phyloP scores from a whole-genome alignment of 2,113 vertebrate species.

The Oncorhynchus tshawytscha region DNA sequence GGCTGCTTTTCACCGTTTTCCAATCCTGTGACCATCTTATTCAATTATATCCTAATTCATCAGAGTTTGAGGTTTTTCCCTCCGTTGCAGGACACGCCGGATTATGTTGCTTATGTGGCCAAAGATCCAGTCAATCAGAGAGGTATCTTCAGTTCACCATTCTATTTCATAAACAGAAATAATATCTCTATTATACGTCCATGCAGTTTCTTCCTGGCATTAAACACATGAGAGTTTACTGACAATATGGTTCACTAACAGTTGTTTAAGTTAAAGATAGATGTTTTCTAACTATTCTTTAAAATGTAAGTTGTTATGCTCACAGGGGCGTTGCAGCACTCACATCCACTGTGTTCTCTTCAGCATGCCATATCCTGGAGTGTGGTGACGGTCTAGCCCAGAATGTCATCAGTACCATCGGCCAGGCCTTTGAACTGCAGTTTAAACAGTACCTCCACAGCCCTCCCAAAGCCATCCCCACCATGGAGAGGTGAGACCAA shows the following conservation, averaged over 20 bases:
- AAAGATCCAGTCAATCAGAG: conserved; percentile 81
- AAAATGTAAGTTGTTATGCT: not conserved
- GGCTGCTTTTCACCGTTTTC: conserved; percentile 21
- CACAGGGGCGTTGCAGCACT: not conserved
- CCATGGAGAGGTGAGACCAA: conserved; percentile 71
- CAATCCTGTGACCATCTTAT: conserved; percentile 31
- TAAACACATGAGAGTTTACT: too few species aligned
- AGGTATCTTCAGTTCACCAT: conserved; percentile 52
- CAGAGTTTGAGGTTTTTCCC: conserved; percentile 10
- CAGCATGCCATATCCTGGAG: conserved; percentile 97
- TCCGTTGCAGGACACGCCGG: conserved; percentile 82
- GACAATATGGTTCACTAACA: too few species aligned
- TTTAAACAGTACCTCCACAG: conserved; percentile 97
- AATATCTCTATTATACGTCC: too few species aligned
- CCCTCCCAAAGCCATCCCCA: conserved; percentile 80
- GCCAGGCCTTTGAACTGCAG: conserved; percentile 95
- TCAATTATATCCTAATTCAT: conserved; percentile 31
- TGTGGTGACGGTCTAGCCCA: conserved; percentile 92
- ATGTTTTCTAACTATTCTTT: too few species aligned
- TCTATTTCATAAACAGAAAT: too few species aligned
- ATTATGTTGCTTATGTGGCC: conserved; percentile 79
- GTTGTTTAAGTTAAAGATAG: too few species aligned
- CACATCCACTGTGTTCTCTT: not conserved
- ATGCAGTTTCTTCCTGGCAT: too few species aligned
- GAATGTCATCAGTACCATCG: conserved; percentile 93